Base-by-base conservation (phyloP, 2,888 invertebrate genomes). In the Trichacis sp. region DNA sequence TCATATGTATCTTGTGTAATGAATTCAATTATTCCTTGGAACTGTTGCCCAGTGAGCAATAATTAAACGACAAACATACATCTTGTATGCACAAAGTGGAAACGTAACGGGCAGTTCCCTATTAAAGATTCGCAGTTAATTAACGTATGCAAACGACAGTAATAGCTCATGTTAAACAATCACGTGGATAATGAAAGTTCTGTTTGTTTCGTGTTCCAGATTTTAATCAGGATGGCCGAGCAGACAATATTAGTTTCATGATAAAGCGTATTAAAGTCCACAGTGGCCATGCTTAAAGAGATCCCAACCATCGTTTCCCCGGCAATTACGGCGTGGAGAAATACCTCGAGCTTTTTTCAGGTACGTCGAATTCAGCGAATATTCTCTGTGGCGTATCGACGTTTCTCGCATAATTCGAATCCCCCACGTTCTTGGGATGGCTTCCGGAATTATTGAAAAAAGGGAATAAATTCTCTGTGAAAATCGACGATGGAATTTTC, bases 321-420 rank as follows among this genome's bases (percentile, higher is more conserved):
- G 93, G 93, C 75, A 97, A 97, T 86, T 97, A 98, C 83, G 98
- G 98, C 45, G 98, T 98, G 57, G 98, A 97, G 84, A 98, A 98
- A 87, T 98, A 97, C 87, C 89, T 98, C 69, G 98, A 98, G 86
- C 89, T 98, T 68, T 98, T 98, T 88, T 97, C 97, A 73, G 94
- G 94, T 94, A 86, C 87, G 87, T 84, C 57, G 52, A 64, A 57
- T 59, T 60, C 61, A 2, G 2, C 42, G 8, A 17, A n/a, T 14
- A 42, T 5, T 14, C 14, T 11, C 49, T 40, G 38, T 55, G 63
- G 36, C 36, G 51, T 45, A 42, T 58, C 58, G 45, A 49, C 55
- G 60, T 59, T 50, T 62, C 24, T 52, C 49, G 47, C 60, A 51
- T 63, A 64, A 70, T 67, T 71, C 64, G 58, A 72, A 73, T 74